Evolutionary conservation across 2,797 vertebrate species (phyloP).

Genomic region (Alosa sapidissima): DNA sequence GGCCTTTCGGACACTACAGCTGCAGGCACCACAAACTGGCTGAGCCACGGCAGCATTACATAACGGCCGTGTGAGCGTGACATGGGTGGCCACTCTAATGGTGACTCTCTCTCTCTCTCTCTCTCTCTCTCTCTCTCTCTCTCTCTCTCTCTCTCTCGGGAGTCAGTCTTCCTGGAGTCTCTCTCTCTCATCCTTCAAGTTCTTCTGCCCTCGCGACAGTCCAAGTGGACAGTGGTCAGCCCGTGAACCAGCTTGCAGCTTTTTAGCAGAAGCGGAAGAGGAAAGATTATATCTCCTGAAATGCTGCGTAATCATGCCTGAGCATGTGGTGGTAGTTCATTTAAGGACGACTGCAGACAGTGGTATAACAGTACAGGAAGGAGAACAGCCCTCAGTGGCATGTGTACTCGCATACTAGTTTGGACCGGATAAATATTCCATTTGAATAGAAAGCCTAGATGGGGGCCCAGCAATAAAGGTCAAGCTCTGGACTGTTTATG

Average conservation of each 20-base stretch:
- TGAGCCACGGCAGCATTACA: not conserved
- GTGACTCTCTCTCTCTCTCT: constrained; percentile 4
- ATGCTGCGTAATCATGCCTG: not conserved
- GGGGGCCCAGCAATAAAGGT: not conserved
- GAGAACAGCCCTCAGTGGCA: no score
- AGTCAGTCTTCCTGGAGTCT: no score
- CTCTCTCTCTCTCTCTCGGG: no score
- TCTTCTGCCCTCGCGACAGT: no score
- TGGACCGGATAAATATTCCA: not conserved
- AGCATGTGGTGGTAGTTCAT: not conserved
- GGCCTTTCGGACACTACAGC: not conserved
- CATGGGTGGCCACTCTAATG: not conserved
- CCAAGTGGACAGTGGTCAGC: not conserved
- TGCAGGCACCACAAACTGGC: not conserved
- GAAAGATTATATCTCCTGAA: no score
- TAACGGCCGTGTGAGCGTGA: not conserved
- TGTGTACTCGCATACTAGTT: not conserved
- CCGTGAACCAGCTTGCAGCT: not conserved
- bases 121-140: not conserved
- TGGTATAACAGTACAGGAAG: not conserved
- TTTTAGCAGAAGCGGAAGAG: not conserved
- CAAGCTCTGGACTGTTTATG: not conserved
- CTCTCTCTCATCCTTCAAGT: no score
- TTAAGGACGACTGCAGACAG: not conserved
- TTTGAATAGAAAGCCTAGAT: not conserved